These are phyloP conservation scores for Antechinus stuartii DNA, from an alignment of 2,113 vertebrate species.

Conservation along the genomic window DNA sequence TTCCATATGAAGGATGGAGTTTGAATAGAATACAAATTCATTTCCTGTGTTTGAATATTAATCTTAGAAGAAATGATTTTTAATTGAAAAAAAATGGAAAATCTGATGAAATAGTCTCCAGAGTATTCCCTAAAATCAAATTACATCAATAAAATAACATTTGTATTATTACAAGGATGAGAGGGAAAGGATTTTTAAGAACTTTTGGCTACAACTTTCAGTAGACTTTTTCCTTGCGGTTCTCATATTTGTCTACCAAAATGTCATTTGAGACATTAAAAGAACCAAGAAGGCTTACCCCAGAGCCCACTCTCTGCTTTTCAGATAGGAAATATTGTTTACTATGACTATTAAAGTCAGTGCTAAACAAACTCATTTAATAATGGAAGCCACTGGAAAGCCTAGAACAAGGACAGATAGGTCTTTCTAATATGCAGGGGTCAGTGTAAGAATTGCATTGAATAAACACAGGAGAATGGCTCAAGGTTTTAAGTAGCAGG, in stretches of 20 bases:
- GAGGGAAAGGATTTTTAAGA: slow-evolving; percentile 26
- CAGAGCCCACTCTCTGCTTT: slow-evolving; percentile 50
- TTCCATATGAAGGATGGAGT: slow-evolving; percentile 52
- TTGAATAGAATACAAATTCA: slow-evolving; percentile 77
- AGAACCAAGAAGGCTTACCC: not conserved
- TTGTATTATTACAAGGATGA: slow-evolving; percentile 29
- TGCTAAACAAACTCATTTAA: slow-evolving; percentile 81
- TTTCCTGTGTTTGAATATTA: slow-evolving; percentile 65
- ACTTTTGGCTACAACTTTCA: not conserved
- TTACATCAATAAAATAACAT: slow-evolving; percentile 36
- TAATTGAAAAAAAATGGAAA: slow-evolving; percentile 72
- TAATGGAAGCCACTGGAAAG: slow-evolving; percentile 69
- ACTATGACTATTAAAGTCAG: slow-evolving; percentile 77
- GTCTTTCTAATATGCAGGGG: slow-evolving; percentile 78
- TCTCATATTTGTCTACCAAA: slow-evolving; percentile 11
- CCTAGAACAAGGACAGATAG: slow-evolving; percentile 57
- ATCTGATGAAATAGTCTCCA: slow-evolving; percentile 32
- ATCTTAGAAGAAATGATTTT: slow-evolving; percentile 70
- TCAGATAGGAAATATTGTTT: slow-evolving; percentile 72
- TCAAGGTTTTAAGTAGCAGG: slow-evolving; percentile 72
- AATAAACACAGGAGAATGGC: slow-evolving; percentile 74
- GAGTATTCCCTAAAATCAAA: slow-evolving; percentile 59
- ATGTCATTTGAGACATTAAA: slow-evolving; percentile 44
- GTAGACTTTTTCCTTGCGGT: slow-evolving; percentile 25
- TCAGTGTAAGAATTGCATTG: slow-evolving; percentile 76